These are phyloP conservation scores for Dissostichus mawsoni DNA, from an alignment of 2,113 vertebrate genomes.

Conservation along the genomic window DNA sequence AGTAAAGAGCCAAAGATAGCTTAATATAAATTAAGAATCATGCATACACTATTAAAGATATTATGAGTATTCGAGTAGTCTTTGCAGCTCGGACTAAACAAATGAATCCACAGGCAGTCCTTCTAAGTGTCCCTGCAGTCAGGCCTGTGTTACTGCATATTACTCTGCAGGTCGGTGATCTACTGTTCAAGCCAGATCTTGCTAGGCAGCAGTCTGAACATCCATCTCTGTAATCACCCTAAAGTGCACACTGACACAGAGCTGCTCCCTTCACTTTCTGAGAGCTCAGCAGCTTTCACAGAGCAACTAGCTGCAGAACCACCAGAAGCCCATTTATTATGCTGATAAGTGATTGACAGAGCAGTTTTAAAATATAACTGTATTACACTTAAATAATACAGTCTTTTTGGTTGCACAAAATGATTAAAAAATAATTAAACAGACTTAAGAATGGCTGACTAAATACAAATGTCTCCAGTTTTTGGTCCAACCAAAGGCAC, in stretches of 20 bases:
- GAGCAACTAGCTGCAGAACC: conserved; percentile 57
- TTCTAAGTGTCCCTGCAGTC: background rate
- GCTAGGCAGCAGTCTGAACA: conserved; percentile 42
- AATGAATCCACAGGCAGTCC: background rate
- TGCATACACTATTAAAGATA: too few species aligned
- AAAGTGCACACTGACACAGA: conserved; percentile 57
- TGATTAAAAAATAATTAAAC: conserved; percentile 1
- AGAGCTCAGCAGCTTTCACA: conserved; percentile 66
- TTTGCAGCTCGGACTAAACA: background rate
- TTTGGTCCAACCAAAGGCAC: conserved; percentile 27
- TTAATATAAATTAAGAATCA: background rate
- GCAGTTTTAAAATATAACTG: conserved; percentile 31
- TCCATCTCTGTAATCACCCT: conserved; percentile 65
- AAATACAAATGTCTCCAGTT: background rate
- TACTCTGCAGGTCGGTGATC: conserved; percentile 40
- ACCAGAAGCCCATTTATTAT: conserved; percentile 39
- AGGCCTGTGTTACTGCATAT: background rate
- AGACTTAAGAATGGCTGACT: background rate
- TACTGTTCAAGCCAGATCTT: conserved; percentile 12
- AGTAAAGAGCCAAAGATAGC: too few species aligned
- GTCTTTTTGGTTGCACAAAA: background rate
- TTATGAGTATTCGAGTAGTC: too few species aligned
- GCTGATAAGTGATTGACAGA: conserved; percentile 51
- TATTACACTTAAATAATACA: conserved; percentile 19
- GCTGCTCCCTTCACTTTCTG: conserved; percentile 52